phyloP scores from a whole-genome alignment of 2,113 vertebrate genomes.

The Kryptolebias marmoratus region DNA sequence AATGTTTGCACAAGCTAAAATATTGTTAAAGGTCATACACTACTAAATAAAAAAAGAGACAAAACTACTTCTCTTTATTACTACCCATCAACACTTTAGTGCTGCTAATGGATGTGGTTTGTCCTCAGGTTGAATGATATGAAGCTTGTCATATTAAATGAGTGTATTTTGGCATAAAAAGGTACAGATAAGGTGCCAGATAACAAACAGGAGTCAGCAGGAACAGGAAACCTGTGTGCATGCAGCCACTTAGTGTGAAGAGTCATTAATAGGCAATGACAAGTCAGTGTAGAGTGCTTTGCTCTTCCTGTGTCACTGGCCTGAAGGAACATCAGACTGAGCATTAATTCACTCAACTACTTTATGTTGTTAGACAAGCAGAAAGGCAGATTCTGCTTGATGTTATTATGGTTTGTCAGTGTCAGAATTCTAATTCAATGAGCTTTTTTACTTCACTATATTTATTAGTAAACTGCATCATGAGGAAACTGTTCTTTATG shows the following conservation, averaged over 20 bases:
- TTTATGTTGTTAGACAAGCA: slow-evolving; percentile 44
- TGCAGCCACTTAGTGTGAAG: slow-evolving; percentile 53
- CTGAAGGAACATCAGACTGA: slow-evolving; percentile 55
- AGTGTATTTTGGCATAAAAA: slow-evolving; percentile 48
- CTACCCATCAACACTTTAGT: slow-evolving; percentile 9
- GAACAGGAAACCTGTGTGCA: slow-evolving; percentile 33
- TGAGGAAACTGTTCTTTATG: background rate
- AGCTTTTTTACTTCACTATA: slow-evolving; percentile 16
- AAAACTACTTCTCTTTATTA: slow-evolving; percentile 12
- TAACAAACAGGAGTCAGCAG: slow-evolving; percentile 50
- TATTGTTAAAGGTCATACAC: background rate
- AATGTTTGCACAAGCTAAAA: background rate
- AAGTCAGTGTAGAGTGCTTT: slow-evolving; percentile 47
- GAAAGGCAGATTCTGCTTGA: slow-evolving; percentile 36
- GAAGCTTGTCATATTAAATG: slow-evolving; percentile 41
- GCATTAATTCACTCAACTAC: slow-evolving; percentile 32
- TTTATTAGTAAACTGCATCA: background rate
- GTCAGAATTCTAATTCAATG: slow-evolving; percentile 26
- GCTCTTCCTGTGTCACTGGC: slow-evolving; percentile 42
- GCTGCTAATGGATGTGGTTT: slow-evolving; percentile 27
- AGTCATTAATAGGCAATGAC: slow-evolving; percentile 67
- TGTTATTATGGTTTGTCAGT: slow-evolving; percentile 35
- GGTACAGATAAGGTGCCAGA: slow-evolving; percentile 48
- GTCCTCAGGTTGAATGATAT: slow-evolving; percentile 45
- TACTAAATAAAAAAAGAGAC: background rate